Conservation (phyloP, 2,113 vertebrate genomes). For the Corythoichthys intestinalis region DNA sequence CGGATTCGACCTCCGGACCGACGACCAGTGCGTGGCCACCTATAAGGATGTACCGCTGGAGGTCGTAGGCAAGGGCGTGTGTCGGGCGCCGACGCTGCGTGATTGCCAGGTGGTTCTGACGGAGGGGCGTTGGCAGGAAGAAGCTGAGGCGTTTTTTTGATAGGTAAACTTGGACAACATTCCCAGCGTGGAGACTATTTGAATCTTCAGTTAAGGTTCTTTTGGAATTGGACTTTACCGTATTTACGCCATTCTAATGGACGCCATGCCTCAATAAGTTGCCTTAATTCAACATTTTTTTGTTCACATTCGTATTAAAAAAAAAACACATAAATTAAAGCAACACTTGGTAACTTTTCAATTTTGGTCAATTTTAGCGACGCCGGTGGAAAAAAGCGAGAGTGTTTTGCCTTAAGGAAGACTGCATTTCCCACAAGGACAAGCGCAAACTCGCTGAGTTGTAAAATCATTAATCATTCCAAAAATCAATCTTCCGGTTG, state of each 20-base stretch:
- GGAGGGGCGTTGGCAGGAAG: neutral
- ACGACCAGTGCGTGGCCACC: conserved; percentile 80
- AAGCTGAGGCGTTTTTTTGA: neutral
- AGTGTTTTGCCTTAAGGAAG: too few relatives aligned
- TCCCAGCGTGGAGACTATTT: conserved; percentile 4
- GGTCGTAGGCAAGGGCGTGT: conserved; percentile 83
- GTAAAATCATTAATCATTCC: too few relatives aligned
- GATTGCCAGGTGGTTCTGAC: conserved; percentile 83
- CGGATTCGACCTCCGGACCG: conserved; percentile 81
- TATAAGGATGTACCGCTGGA: conserved; percentile 85
- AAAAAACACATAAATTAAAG: neutral
- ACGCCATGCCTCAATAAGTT: neutral
- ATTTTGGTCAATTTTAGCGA: too few relatives aligned
- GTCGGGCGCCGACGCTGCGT: conserved; percentile 82
- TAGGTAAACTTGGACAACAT: neutral
- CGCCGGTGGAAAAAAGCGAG: too few relatives aligned
- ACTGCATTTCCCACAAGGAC: too few relatives aligned
- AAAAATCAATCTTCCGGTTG: too few relatives aligned
- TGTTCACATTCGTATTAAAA: neutral
- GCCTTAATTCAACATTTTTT: neutral
- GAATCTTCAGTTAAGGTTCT: neutral
- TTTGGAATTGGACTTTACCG: neutral
- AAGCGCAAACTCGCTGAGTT: too few relatives aligned
- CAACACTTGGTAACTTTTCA: neutral
- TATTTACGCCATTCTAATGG: neutral